Evolutionary conservation across 2,888 invertebrate species (phyloP).

Genomic region (Corythucha ciliata): DNA sequence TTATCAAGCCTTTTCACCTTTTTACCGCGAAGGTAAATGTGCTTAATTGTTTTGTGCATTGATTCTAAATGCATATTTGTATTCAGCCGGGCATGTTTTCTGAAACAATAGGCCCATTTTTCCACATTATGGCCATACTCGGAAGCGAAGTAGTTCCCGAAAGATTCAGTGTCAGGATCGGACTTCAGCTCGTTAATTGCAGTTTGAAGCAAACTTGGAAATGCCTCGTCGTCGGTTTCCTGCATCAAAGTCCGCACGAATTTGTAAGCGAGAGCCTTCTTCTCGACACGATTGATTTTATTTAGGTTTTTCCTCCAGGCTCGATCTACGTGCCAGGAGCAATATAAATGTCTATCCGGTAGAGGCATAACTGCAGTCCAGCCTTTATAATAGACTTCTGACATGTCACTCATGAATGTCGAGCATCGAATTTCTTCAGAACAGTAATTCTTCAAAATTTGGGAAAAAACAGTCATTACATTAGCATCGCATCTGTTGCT

Average conservation of each 20-base stretch:
- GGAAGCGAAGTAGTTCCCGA: constrained; percentile 27
- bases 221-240: not conserved
- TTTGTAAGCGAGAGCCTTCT: constrained; percentile 11
- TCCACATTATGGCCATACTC: not conserved
- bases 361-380: constrained; percentile 32
- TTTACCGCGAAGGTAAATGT: constrained; percentile 29
- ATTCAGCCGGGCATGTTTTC: constrained; percentile 26
- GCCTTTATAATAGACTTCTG: constrained; percentile 32
- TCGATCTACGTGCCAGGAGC: constrained; percentile 36
- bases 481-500: constrained; percentile 10
- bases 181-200: constrained; percentile 17
- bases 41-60: constrained; percentile 32
- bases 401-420: constrained; percentile 36
- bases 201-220: not conserved
- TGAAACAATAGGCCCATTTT: constrained; percentile 31
- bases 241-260: not conserved
- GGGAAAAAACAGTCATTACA: constrained; percentile 2
- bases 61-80: constrained; percentile 34
- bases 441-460: not conserved
- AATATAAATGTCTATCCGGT: constrained; percentile 27
- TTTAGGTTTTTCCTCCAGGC: constrained; percentile 30
- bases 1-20: constrained; percentile 31
- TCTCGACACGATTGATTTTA: constrained; percentile 27
- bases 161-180: constrained; percentile 27
- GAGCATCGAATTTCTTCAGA: constrained; percentile 22